Conservation (phyloP, 2,797 vertebrate genomes). For the Characodon lateralis region DNA sequence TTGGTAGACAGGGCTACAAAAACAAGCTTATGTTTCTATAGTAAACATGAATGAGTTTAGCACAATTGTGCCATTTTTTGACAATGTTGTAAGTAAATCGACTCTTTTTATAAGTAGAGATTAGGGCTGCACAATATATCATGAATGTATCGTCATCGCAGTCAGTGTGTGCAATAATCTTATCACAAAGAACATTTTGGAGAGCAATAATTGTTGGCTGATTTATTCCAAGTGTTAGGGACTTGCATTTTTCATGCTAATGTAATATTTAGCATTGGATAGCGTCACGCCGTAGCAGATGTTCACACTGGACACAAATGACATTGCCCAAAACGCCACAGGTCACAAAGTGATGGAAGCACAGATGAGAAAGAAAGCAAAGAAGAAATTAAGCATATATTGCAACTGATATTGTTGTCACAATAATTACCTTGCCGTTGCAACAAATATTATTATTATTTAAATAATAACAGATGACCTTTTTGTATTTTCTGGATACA, state of each 20-base stretch:
- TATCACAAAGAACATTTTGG: background rate
- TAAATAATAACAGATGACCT: background rate
- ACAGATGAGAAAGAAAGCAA: background rate
- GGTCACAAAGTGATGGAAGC: background rate
- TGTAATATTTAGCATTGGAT: background rate
- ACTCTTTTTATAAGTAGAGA: constrained; percentile 1
- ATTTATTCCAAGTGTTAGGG: background rate
- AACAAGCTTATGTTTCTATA: constrained; percentile 25
- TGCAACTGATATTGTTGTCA: background rate
- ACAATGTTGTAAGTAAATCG: constrained; percentile 33
- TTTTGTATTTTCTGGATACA: background rate
- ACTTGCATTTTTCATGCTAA: background rate
- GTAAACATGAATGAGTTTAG: constrained; percentile 19
- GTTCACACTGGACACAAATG: background rate
- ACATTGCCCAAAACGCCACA: background rate
- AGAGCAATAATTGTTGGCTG: background rate
- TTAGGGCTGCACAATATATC: background rate
- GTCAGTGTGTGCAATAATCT: constrained; percentile 8
- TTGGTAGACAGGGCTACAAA: constrained; percentile 45
- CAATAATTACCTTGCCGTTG: background rate
- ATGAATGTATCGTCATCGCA: background rate
- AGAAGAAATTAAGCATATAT: background rate
- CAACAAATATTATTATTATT: no score
- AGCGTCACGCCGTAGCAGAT: background rate
- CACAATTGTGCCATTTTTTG: constrained; percentile 25